Percentiles rank a stretch among this genome's conserved stretches.
Conservation (phyloP, 2,797 vertebrate genomes). For the Sebastes alutus region DNA sequence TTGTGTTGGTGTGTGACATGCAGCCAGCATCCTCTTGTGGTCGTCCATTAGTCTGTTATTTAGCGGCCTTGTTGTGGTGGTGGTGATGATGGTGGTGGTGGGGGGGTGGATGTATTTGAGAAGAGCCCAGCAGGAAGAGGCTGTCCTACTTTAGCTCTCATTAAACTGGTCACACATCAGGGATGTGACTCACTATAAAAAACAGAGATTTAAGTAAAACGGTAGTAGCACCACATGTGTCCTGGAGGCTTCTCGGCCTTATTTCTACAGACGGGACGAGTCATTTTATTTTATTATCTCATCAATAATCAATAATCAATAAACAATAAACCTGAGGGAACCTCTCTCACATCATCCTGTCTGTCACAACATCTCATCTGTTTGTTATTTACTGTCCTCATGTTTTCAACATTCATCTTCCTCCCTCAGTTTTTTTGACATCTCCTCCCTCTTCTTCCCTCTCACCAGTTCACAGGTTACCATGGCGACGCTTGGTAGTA, state of each 20-base stretch:
- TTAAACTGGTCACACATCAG: slow-evolving; percentile 60
- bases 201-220: slow-evolving; percentile 4
- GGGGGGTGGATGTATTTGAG: slow-evolving; percentile 26
- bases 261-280: neutral
- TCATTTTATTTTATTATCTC: slow-evolving; percentile 5
- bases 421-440: slow-evolving; percentile 43
- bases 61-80: neutral
- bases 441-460: slow-evolving; percentile 40
- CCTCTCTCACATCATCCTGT: neutral
- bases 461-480: slow-evolving; percentile 62
- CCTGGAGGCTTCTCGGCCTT: slow-evolving; percentile 6
- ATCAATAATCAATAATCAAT: neutral
- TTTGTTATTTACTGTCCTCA: neutral
- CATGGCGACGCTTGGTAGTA: slow-evolving; percentile 61
- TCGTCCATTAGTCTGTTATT: neutral
- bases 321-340: no score
- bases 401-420: slow-evolving; percentile 6
- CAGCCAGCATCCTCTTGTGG: neutral
- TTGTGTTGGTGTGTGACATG: neutral
- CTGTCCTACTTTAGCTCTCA: slow-evolving; percentile 64
- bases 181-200: slow-evolving; percentile 34
- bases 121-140: slow-evolving; percentile 51
- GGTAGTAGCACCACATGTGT: neutral
- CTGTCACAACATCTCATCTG: neutral
- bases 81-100: neutral